phyloP scores from a whole-genome alignment of 2,888 invertebrate species.

The Acronicta alni region DNA sequence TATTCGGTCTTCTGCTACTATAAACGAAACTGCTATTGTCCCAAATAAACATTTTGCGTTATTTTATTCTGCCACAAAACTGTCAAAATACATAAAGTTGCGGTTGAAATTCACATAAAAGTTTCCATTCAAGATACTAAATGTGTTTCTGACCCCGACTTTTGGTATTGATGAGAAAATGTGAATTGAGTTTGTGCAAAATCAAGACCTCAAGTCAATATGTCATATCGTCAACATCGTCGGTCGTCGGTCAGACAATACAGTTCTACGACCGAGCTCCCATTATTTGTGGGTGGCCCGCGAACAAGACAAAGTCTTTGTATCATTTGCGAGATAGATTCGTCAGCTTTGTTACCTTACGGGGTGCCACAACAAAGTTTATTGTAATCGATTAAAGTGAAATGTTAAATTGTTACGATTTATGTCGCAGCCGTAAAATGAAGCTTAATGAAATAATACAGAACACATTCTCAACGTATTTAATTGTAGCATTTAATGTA shows the following conservation, averaged over 20 bases:
- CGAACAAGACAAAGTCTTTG: conserved; percentile 66
- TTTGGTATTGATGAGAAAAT: conserved; percentile 53
- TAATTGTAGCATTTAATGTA: background rate
- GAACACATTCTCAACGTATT: background rate
- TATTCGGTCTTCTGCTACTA: conserved; percentile 6
- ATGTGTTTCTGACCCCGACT: conserved; percentile 45
- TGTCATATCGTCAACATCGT: conserved; percentile 71
- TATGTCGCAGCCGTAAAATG: conserved; percentile 15
- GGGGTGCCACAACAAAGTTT: conserved; percentile 53
- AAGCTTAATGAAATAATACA: background rate
- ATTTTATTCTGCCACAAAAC: conserved; percentile 27
- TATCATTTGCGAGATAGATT: conserved; percentile 73
- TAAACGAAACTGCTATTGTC: conserved; percentile 10
- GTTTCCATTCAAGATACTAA: conserved; percentile 43
- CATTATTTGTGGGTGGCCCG: conserved; percentile 83
- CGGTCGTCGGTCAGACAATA: conserved; percentile 65
- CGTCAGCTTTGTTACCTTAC: conserved; percentile 73
- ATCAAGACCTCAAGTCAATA: conserved; percentile 72
- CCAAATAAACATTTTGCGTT: conserved; percentile 16
- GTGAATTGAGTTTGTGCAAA: conserved; percentile 64
- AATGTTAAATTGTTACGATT: conserved; percentile 31
- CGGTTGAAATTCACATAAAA: conserved; percentile 40
- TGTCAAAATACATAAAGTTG: conserved; percentile 49
- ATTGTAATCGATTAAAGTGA: conserved; percentile 35
- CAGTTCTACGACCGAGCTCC: conserved; percentile 61